Conservation (phyloP, 2,888 invertebrate genomes). For the Muschampia plurimacula region DNA sequence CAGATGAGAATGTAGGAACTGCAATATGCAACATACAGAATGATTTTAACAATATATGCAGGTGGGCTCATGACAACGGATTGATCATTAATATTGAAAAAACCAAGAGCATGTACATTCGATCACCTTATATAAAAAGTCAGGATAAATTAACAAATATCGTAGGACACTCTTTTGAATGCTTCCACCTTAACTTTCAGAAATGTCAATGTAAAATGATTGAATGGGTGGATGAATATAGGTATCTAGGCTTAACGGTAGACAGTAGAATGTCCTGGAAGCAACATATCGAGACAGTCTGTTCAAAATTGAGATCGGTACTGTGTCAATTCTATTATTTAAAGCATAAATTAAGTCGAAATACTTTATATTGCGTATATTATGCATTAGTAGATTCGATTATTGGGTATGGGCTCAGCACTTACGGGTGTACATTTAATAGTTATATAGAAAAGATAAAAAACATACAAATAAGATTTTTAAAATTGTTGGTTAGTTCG, state of each 20-base stretch:
- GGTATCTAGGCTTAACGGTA: constrained; percentile 4
- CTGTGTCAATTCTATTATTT: constrained; percentile 16
- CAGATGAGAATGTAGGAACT: background rate
- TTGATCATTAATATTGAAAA: constrained; percentile 19
- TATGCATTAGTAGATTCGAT: constrained; percentile 15
- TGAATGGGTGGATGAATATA: constrained; percentile 12
- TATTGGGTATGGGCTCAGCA: constrained; percentile 10
- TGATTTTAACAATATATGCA: constrained; percentile 20
- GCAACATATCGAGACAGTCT: background rate
- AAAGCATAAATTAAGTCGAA: constrained; percentile 2
- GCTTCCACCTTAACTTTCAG: constrained; percentile 1
- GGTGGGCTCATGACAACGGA: constrained; percentile 30
- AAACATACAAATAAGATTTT: background rate
- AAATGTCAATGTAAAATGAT: constrained; percentile 12
- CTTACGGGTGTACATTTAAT: constrained; percentile 19
- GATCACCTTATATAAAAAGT: constrained; percentile 9
- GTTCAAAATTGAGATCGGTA: constrained; percentile 16
- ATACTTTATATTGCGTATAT: constrained; percentile 5
- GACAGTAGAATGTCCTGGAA: background rate
- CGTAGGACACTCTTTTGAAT: constrained; percentile 3
- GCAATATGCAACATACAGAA: background rate
- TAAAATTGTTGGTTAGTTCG: too few species aligned
- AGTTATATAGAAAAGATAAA: background rate
- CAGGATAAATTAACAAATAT: background rate
- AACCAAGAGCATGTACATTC: constrained; percentile 29